phyloP scores from a whole-genome alignment of 2,113 vertebrate genomes.

The Chloroceryle aenea region DNA sequence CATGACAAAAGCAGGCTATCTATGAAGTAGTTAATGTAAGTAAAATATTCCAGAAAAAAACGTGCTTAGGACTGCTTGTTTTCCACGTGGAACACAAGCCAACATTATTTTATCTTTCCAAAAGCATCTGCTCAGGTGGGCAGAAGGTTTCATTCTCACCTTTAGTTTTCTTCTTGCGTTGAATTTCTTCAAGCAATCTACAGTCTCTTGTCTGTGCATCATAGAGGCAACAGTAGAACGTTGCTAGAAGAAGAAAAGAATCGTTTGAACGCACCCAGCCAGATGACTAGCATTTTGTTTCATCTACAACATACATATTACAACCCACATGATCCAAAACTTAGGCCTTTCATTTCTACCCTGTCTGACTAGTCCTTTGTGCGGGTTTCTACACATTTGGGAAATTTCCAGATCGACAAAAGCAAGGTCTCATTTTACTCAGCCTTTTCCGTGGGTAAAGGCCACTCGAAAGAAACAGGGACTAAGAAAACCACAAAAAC shows the following conservation, averaged over 20 bases:
- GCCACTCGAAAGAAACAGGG: neutral
- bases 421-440: neutral
- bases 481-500: neutral
- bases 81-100: neutral
- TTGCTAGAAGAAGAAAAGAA: conserved; percentile 81
- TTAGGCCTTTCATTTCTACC: neutral
- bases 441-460: neutral
- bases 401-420: neutral
- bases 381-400: neutral
- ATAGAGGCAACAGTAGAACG: conserved; percentile 97
- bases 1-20: neutral
- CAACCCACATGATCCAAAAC: neutral
- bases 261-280: neutral
- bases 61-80: neutral
- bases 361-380: neutral
- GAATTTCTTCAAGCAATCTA: conserved; percentile 98
- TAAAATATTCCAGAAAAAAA: neutral
- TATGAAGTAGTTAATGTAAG: neutral
- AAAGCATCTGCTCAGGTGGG: neutral
- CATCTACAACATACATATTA: neutral
- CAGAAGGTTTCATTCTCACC: conserved; percentile 70
- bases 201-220: conserved; percentile 99
- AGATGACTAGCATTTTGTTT: neutral
- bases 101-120: neutral
- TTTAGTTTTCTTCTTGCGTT: conserved; percentile 96